phyloP scores from a whole-genome alignment of 2,113 vertebrate species.

The Irena cyanogastra region DNA sequence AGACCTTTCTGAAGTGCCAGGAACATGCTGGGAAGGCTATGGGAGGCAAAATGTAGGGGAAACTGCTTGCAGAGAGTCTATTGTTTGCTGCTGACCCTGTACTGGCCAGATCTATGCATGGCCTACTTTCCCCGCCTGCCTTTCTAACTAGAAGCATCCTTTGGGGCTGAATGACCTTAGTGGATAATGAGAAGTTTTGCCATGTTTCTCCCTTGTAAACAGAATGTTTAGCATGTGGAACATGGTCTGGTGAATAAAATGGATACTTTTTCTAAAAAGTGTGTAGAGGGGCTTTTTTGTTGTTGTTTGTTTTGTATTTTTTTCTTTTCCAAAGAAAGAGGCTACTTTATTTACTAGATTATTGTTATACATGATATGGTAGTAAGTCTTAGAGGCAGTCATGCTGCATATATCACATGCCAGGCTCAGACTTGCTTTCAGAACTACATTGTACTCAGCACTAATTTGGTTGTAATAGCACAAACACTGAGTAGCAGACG shows the following conservation, averaged over 20 bases:
- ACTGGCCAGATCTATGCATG: constrained; percentile 36
- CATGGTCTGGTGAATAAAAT: background rate
- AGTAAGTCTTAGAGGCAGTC: background rate
- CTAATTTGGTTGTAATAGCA: background rate
- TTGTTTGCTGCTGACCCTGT: constrained; percentile 45
- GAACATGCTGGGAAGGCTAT: constrained; percentile 41
- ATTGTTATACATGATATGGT: background rate
- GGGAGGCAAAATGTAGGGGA: constrained; percentile 56
- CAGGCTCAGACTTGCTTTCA: background rate
- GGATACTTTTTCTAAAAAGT: background rate
- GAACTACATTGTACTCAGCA: background rate
- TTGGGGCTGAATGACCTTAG: constrained; percentile 22
- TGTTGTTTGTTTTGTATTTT: background rate
- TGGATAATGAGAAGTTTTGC: constrained; percentile 48
- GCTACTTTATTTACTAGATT: background rate
- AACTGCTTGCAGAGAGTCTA: constrained; percentile 49
- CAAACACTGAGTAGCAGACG: background rate
- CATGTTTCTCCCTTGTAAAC: constrained; percentile 24
- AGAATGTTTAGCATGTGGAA: background rate
- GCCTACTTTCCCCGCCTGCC: constrained; percentile 49
- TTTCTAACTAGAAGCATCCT: constrained; percentile 49
- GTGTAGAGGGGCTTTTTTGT: background rate
- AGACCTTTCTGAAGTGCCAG: constrained; percentile 36
- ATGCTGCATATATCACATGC: background rate
- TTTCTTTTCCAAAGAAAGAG: background rate